Evolutionary conservation across 1,140 invertebrate genomes (phyloP).

Genomic region (Diachasmimorpha longicaudata): DNA sequence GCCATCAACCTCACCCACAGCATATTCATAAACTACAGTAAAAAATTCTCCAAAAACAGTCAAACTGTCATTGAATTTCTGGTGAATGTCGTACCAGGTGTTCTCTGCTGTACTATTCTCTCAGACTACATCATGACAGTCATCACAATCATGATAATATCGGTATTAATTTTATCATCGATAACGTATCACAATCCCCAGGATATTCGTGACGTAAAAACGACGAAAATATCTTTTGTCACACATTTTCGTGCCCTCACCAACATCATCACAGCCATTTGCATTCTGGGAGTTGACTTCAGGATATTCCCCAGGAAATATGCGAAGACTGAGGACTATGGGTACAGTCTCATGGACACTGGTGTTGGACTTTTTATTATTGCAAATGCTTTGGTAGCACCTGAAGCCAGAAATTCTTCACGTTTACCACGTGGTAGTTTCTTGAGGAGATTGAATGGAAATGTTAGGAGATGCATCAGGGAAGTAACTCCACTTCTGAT

Average conservation of each 20-base stretch:
- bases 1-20: constrained; percentile 48
- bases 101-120: constrained; percentile 62
- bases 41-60: constrained; percentile 30
- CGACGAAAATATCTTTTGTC: constrained; percentile 62
- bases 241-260: constrained; percentile 74
- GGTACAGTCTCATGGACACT: constrained; percentile 92
- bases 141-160: constrained; percentile 35
- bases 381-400: constrained; percentile 82
- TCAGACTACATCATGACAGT: constrained; percentile 42
- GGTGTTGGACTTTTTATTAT: constrained; percentile 91
- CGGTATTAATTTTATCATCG: constrained; percentile 33
- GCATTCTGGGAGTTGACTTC: constrained; percentile 95
- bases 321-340: constrained; percentile 86
- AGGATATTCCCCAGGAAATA: constrained; percentile 80
- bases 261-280: constrained; percentile 78
- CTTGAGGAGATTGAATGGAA: constrained; percentile 33
- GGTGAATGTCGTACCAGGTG: constrained; percentile 60
- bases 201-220: no score
- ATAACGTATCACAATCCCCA: no score
- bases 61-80: constrained; percentile 60
- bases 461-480: constrained; percentile 49
- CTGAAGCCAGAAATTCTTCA: constrained; percentile 60
- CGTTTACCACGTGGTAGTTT: no score
- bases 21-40: constrained; percentile 32
- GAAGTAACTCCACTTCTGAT: constrained; percentile 66